Conservation (phyloP, 2,797 vertebrate genomes). For the Brachyrhaphis roseni region DNA sequence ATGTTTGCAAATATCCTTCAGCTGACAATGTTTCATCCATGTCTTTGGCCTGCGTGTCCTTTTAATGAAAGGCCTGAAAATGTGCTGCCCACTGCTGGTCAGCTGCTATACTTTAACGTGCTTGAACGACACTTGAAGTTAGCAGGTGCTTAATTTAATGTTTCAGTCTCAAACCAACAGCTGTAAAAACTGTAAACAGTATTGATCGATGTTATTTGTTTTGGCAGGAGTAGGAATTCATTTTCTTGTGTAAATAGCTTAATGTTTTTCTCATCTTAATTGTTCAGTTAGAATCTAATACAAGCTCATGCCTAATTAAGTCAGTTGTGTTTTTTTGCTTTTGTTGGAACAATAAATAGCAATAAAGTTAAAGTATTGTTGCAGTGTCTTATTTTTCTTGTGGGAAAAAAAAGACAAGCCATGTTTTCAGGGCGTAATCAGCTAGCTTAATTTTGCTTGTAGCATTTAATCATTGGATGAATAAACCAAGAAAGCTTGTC, state of each 20-base stretch:
- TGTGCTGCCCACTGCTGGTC: background rate
- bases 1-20: background rate
- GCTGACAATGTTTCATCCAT: background rate
- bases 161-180: background rate
- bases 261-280: background rate
- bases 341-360: background rate
- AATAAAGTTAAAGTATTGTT: constrained; percentile 1
- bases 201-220: background rate
- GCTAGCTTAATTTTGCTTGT: background rate
- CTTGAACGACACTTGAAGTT: background rate
- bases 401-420: too few species aligned
- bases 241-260: background rate
- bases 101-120: background rate
- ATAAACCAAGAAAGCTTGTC: constrained; percentile 4
- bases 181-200: background rate
- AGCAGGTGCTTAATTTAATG: background rate
- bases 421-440: too few species aligned
- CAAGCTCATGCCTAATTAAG: background rate
- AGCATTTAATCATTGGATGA: constrained; percentile 11
- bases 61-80: background rate
- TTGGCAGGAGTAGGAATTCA: background rate
- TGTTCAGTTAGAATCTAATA: background rate
- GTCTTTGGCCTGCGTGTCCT: background rate
- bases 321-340: background rate
- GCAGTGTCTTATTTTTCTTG: background rate